Percentiles rank a stretch among this genome's conserved stretches.
phyloP scores from a whole-genome alignment of 1,140 invertebrate genomes.

The Phymorhynchus buccinoides region DNA sequence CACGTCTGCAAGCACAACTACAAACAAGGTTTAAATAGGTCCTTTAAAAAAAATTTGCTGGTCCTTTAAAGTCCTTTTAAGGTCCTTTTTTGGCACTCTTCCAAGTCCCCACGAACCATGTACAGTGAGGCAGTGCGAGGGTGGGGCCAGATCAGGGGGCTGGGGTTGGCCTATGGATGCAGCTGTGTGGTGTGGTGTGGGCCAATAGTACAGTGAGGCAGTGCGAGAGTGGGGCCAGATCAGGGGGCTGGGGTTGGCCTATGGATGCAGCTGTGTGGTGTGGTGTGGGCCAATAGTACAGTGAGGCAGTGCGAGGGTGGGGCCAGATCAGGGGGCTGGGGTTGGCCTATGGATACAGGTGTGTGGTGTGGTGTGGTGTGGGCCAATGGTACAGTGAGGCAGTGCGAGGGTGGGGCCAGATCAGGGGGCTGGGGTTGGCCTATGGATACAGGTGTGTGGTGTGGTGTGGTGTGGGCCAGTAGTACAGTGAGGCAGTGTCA shows the following conservation, averaged over 20 bases:
- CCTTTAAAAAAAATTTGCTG: no score
- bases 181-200: no score
- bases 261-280: conserved; percentile 80
- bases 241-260: conserved; percentile 87
- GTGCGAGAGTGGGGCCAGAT: conserved; percentile 83
- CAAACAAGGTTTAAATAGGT: no score
- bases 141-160: conserved; percentile 89
- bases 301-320: conserved; percentile 82
- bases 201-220: no score
- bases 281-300: conserved; percentile 89
- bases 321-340: conserved; percentile 87
- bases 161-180: conserved; percentile 87
- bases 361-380: conserved; percentile 75
- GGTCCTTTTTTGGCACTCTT: no score
- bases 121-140: no score
- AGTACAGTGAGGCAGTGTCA: not conserved
- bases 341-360: conserved; percentile 84
- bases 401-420: conserved; percentile 80
- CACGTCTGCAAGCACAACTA: no score
- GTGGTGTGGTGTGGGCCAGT: no score
- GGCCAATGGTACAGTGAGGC: no score
- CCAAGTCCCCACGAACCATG: no score
- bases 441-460: conserved; percentile 80
- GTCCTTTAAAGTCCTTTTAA: no score
- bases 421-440: conserved; percentile 87